phyloP scores from a whole-genome alignment of 2,888 invertebrate genomes.

The Dasypogon diadema region DNA sequence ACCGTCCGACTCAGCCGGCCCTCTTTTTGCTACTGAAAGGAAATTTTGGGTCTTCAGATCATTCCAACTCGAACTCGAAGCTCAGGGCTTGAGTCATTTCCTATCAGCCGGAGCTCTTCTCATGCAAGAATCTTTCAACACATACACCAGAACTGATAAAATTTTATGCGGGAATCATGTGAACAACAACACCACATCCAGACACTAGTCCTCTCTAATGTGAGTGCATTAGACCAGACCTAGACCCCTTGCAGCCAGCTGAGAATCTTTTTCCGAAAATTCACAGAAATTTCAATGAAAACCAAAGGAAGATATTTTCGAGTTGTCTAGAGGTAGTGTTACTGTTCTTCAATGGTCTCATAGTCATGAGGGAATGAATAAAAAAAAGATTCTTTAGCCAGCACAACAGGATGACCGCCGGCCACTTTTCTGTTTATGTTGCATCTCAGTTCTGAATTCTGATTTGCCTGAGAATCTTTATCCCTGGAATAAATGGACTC shows the following conservation, averaged over 20 bases:
- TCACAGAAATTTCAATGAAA: conserved; percentile 42
- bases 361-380: conserved; percentile 4
- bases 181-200: neutral
- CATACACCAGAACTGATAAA: conserved; percentile 29
- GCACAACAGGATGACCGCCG: conserved; percentile 22
- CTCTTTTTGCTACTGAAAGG: conserved; percentile 66
- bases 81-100: conserved; percentile 14
- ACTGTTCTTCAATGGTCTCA: neutral
- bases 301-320: conserved; percentile 2
- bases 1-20: conserved; percentile 68
- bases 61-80: conserved; percentile 29
- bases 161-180: conserved; percentile 7
- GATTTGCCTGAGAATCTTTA: conserved; percentile 16
- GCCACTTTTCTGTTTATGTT: conserved; percentile 11
- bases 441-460: conserved; percentile 7
- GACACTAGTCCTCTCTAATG: conserved; percentile 9
- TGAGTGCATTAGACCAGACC: conserved; percentile 10
- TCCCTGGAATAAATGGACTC: conserved; percentile 9
- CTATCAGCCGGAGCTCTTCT: conserved; percentile 34
- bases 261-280: conserved; percentile 37
- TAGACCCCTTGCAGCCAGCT: conserved; percentile 13
- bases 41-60: conserved; percentile 58
- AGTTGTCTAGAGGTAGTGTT: conserved; percentile 7
- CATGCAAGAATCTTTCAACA: conserved; percentile 27
- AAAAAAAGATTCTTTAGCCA: neutral